Evolutionary conservation across 2,113 vertebrate genomes (phyloP).

Genomic region (Malurus alboscapulatus): DNA sequence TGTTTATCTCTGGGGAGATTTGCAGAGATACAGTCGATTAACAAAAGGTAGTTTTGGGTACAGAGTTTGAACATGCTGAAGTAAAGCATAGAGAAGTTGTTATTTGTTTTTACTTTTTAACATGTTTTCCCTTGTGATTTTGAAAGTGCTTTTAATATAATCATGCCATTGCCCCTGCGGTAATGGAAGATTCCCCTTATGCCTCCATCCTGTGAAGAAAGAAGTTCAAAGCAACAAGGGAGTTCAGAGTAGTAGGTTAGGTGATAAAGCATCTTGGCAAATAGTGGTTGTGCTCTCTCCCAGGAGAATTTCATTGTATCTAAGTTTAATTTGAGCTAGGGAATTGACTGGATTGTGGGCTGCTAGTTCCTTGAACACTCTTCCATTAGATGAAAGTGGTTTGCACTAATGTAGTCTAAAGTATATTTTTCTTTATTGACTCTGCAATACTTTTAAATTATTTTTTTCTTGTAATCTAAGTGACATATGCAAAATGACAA

Average conservation of each 20-base stretch:
- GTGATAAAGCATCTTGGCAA: background rate
- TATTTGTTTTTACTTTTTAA: background rate
- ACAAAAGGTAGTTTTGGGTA: background rate
- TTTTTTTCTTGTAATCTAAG: slow-evolving; percentile 22
- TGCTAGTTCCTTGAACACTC: background rate
- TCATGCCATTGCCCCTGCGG: background rate
- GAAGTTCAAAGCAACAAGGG: background rate
- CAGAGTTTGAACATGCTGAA: background rate
- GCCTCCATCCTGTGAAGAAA: background rate
- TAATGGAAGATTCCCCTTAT: background rate
- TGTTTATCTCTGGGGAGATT: background rate
- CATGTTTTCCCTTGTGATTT: background rate
- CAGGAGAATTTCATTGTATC: background rate
- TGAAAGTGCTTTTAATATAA: background rate
- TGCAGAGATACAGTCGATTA: background rate
- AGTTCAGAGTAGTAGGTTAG: background rate
- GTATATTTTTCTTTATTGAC: slow-evolving; percentile 2
- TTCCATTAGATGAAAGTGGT: background rate
- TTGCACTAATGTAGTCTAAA: slow-evolving; percentile 18
- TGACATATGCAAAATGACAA: background rate
- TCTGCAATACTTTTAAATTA: background rate
- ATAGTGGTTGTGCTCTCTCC: background rate
- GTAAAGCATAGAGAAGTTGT: background rate
- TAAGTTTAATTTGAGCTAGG: slow-evolving; percentile 13
- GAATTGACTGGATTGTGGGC: background rate